Evolutionary conservation across 2,797 vertebrate genomes (phyloP).

Genomic region (Bovichtus diacanthus): DNA sequence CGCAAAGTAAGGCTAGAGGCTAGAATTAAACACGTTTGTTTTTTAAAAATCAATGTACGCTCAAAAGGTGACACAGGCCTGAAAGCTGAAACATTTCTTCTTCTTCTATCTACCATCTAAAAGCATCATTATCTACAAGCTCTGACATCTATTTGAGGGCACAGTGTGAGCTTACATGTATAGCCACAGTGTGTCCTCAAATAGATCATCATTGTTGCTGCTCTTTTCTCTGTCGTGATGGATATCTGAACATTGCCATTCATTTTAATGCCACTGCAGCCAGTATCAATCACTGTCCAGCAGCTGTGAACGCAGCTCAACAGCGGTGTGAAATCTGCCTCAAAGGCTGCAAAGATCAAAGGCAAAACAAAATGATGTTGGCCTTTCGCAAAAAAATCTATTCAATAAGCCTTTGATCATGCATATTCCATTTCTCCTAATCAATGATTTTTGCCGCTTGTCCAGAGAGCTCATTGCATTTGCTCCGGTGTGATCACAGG

Average conservation of each 20-base stretch:
- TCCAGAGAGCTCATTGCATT: conserved; percentile 44
- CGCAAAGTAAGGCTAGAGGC: too few species aligned
- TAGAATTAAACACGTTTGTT: too few species aligned
- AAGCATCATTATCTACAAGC: not conserved
- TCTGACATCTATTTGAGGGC: not conserved
- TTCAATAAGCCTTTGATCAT: conserved; percentile 61
- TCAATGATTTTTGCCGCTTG: conserved; percentile 26
- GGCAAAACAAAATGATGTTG: conserved; percentile 22
- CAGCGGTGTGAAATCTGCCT: conserved; percentile 25
- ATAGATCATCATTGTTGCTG: not conserved
- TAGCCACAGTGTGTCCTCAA: not conserved
- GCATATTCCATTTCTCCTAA: conserved; percentile 28
- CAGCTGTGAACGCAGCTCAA: conserved; percentile 23
- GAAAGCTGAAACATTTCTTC: not conserved
- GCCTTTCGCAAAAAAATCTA: conserved; percentile 52
- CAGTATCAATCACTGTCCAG: conserved; percentile 39
- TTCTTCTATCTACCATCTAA: not conserved
- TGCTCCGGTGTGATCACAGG: conserved; percentile 45
- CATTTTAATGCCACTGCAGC: conserved; percentile 46
- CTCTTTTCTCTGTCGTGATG: not conserved
- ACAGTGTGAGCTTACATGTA: not conserved
- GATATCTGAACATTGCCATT: conserved; percentile 13
- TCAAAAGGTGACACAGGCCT: not conserved
- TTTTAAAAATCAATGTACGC: not conserved
- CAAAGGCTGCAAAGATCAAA: conserved; percentile 59